phyloP scores from a whole-genome alignment of 1,140 invertebrate genomes.

The Zaprionus vittiger region DNA sequence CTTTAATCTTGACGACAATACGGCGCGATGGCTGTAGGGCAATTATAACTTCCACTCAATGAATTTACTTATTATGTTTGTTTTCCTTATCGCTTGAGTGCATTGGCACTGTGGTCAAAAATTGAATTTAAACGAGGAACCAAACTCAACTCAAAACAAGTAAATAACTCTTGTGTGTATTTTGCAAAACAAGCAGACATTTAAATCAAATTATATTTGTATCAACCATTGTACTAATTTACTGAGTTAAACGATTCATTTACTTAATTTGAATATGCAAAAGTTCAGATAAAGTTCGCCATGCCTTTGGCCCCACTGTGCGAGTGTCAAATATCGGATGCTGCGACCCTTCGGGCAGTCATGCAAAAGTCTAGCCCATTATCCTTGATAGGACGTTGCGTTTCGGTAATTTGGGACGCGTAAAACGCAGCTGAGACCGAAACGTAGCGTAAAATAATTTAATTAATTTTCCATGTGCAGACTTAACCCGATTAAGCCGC shows the following conservation, averaged over 20 bases:
- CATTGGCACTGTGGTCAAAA: conserved; percentile 21
- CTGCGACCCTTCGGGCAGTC: conserved; percentile 25
- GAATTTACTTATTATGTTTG: conserved; percentile 36
- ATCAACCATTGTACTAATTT: not conserved
- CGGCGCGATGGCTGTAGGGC: conserved; percentile 18
- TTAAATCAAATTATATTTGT: not conserved
- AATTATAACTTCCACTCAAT: conserved; percentile 54
- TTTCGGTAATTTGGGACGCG: conserved; percentile 1
- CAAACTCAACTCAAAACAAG: not conserved
- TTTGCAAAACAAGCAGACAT: not conserved
- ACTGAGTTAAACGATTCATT: not conserved
- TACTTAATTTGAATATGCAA: not conserved
- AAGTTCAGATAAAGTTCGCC: not conserved
- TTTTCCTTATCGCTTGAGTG: conserved; percentile 29
- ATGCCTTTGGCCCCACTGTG: conserved; percentile 11
- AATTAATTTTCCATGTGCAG: conserved; percentile 30
- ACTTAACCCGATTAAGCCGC: conserved; percentile 21
- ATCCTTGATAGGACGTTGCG: conserved; percentile 9
- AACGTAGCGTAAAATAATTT: conserved; percentile 45
- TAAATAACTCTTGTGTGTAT: not conserved
- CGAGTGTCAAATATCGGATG: conserved; percentile 2
- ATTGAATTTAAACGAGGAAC: not conserved
- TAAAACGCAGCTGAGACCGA: conserved; percentile 17
- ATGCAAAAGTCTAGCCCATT: conserved; percentile 42
- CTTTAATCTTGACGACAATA: not conserved